Percentiles rank a stretch among this genome's conserved stretches.
These are phyloP conservation scores for Pteria penguin DNA, from an alignment of 2,888 invertebrate genomes.

Conservation along the genomic window DNA sequence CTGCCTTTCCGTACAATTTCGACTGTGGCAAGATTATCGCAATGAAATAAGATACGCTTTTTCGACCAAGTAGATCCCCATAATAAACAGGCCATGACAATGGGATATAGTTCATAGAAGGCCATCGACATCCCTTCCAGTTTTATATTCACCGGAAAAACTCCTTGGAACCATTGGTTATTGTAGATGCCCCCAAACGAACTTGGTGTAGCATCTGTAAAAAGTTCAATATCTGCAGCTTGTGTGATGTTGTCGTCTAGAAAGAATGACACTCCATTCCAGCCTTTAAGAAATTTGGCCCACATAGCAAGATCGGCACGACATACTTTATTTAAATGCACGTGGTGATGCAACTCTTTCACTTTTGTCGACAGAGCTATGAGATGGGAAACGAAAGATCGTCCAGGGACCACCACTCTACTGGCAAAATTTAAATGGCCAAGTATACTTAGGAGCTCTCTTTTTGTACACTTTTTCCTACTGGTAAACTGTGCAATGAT, in stretches of 20 bases:
- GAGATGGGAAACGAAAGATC: constrained; percentile 35
- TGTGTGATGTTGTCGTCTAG: constrained; percentile 17
- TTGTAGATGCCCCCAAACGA: constrained; percentile 33
- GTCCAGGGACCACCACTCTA: constrained; percentile 22
- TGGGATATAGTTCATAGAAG: constrained; percentile 34
- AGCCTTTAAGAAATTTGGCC: constrained; percentile 6
- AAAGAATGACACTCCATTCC: constrained; percentile 46
- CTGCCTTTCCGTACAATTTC: constrained; percentile 32
- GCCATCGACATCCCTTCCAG: constrained; percentile 17
- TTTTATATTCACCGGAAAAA: constrained; percentile 19
- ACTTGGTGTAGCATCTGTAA: constrained; percentile 23
- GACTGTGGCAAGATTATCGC: constrained; percentile 33
- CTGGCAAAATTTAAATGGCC: constrained; percentile 31
- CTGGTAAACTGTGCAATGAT: too few species aligned
- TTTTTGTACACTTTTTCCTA: too few species aligned
- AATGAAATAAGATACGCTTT: constrained; percentile 31
- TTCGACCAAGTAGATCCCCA: constrained; percentile 31
- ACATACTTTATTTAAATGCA: constrained; percentile 27
- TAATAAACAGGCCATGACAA: constrained; percentile 26
- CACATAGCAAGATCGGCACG: constrained; percentile 40
- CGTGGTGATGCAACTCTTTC: constrained; percentile 27
- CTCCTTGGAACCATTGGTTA: constrained; percentile 35
- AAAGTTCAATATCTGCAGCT: constrained; percentile 33
- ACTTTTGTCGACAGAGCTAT: constrained; percentile 27
- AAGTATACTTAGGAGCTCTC: too few species aligned